Conservation (phyloP, 2,888 invertebrate genomes). For the Flabesymbios commensalis region DNA sequence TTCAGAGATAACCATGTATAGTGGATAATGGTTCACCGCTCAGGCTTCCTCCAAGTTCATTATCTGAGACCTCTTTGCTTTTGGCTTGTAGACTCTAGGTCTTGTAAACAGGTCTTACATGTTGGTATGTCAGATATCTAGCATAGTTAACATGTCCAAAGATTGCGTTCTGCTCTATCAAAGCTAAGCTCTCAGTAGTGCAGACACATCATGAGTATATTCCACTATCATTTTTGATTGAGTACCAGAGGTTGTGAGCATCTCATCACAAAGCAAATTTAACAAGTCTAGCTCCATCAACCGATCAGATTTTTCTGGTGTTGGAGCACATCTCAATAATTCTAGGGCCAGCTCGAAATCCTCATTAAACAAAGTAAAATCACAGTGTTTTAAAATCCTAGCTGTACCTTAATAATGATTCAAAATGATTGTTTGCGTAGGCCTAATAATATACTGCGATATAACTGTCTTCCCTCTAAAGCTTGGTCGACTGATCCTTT, state of each 20-base stretch:
- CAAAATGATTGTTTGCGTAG: slow-evolving; percentile 5
- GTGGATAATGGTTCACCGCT: neutral
- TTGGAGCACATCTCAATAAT: neutral
- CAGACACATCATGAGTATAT: no score
- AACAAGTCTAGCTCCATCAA: neutral
- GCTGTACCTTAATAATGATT: neutral
- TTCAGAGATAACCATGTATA: neutral
- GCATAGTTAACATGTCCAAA: slow-evolving; percentile 1
- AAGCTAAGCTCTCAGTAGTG: no score
- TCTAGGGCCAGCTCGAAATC: neutral
- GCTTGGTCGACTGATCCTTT: neutral
- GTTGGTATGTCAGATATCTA: slow-evolving; percentile 1
- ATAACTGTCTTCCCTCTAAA: neutral
- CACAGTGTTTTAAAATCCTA: neutral
- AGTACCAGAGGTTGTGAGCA: neutral
- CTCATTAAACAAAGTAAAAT: neutral
- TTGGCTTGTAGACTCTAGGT: neutral
- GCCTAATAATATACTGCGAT: neutral
- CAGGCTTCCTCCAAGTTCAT: neutral
- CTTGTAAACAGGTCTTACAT: neutral
- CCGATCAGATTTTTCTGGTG: neutral
- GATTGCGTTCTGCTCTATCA: neutral
- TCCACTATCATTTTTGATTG: neutral
- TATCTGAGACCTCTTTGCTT: neutral
- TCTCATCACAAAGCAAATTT: neutral